Base-by-base conservation (phyloP, 2,888 invertebrate genomes). In the Ferrisia virgata region DNA sequence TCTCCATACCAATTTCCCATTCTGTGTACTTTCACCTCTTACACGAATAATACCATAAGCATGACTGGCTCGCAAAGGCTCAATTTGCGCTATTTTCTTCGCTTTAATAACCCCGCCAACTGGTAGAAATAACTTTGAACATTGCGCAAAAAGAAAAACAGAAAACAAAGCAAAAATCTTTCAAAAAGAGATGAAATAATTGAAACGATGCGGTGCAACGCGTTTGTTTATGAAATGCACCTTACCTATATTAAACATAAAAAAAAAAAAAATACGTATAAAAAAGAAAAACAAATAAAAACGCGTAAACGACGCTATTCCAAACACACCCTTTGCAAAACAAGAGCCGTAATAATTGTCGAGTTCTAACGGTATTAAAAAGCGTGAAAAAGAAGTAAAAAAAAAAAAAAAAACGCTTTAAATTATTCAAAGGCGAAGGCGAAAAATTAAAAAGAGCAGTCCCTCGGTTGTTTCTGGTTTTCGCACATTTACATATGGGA, bases 391-490 rank as follows among this genome's bases (percentile, higher is more conserved):
- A 28, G 69, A 33, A n/a, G n/a, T n/a, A n/a, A n/a, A n/a, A n/a
- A n/a, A n/a, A n/a, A n/a, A n/a, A n/a, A n/a, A n/a, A 5, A 76
- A 76, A 33, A 36, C 72, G 28, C 13, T 76, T 36, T 36, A 76
- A 76, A 76, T 76, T 36, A 76, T 76, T 76, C 72, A 76, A 76
- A 28, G 69, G 53, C 64, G 64, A 64, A 25, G 64, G 72, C 72
- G 72, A 76, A 76, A 76, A 76, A 76, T 76, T 76, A 76, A 76
- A 64, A 64, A 53, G 69, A 69, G 31, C 69, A 33, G 72, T 76
- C 31, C 72, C 36, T 36, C 18, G 15, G 53, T 1, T 9, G 40
- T 8, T 11, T 40, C 18, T n/a, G 4, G 18, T 47, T 13, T 13
- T 28, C 5, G 64, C 64, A 18, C 31, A 36, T 76, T 76, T 33